Evolutionary conservation across 2,888 invertebrate species (phyloP).

Genomic region (Acanthosoma haemorrhoidale): DNA sequence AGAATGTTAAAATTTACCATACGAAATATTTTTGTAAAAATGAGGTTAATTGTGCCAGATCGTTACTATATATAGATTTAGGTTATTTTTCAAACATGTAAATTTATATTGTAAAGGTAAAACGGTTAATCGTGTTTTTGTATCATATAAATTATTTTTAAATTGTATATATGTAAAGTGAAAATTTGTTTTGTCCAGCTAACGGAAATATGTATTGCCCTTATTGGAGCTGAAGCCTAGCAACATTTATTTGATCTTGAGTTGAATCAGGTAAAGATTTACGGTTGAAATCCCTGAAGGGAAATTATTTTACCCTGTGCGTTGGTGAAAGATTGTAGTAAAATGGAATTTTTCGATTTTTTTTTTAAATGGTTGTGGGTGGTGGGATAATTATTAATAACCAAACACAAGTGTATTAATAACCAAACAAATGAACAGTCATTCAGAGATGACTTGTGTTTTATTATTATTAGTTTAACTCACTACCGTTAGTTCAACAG

Average conservation of each 20-base stretch:
- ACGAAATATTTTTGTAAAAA: slow-evolving; percentile 21
- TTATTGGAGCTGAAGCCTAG: not conserved
- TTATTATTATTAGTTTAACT: too few relatives aligned
- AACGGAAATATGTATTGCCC: not conserved
- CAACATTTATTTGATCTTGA: slow-evolving; percentile 21
- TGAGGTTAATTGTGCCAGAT: slow-evolving; percentile 28
- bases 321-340: too few relatives aligned
- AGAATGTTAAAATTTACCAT: not conserved
- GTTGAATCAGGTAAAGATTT: too few relatives aligned
- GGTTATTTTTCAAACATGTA: slow-evolving; percentile 26
- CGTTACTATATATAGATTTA: slow-evolving; percentile 23
- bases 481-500: too few relatives aligned
- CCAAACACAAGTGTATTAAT: too few relatives aligned
- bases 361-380: too few relatives aligned
- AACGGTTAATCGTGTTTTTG: slow-evolving; percentile 29
- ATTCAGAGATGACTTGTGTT: too few relatives aligned
- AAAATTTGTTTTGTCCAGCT: not conserved
- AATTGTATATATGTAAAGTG: slow-evolving; percentile 31
- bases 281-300: too few relatives aligned
- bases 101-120: slow-evolving; percentile 27
- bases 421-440: too few relatives aligned
- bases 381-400: too few relatives aligned
- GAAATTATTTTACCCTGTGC: too few relatives aligned
- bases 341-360: too few relatives aligned
- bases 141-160: slow-evolving; percentile 39